phyloP scores from a whole-genome alignment of 2,797 vertebrate genomes.

The Gobio occitaniae region DNA sequence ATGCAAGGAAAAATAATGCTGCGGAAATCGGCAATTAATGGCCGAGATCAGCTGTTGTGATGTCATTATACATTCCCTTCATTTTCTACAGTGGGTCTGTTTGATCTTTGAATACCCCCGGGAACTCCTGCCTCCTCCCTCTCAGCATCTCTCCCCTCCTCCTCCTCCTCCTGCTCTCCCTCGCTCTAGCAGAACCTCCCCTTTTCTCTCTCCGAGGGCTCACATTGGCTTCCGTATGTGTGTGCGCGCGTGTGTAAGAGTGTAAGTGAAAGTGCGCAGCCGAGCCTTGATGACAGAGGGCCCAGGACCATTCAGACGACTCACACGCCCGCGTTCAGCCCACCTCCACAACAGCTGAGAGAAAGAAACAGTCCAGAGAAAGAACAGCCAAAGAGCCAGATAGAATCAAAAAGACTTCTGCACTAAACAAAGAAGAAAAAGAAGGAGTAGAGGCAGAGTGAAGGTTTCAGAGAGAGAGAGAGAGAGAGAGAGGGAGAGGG shows the following conservation, averaged over 20 bases:
- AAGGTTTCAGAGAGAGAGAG: slow-evolving; percentile 42
- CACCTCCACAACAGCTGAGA: slow-evolving; percentile 49
- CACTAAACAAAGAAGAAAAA: slow-evolving; percentile 54
- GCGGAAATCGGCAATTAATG: slow-evolving; percentile 56
- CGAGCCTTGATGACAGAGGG: slow-evolving; percentile 66
- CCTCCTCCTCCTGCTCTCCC: slow-evolving; percentile 62
- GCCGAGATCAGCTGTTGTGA: slow-evolving; percentile 79
- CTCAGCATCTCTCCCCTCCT: slow-evolving; percentile 70
- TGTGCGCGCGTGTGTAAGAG: slow-evolving; percentile 48
- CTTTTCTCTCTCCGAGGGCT: slow-evolving; percentile 61
- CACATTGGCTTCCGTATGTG: slow-evolving; percentile 67
- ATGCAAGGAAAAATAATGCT: not conserved
- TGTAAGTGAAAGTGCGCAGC: slow-evolving; percentile 62
- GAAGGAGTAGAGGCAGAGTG: slow-evolving; percentile 49
- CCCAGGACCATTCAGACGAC: slow-evolving; percentile 62
- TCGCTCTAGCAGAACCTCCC: slow-evolving; percentile 59
- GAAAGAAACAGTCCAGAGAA: slow-evolving; percentile 39
- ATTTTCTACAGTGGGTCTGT: slow-evolving; percentile 81
- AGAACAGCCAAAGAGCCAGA: slow-evolving; percentile 39
- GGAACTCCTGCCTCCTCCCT: slow-evolving; percentile 75
- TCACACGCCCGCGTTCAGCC: slow-evolving; percentile 47
- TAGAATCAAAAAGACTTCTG: slow-evolving; percentile 43
- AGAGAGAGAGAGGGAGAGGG: slow-evolving; percentile 51
- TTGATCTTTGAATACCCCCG: slow-evolving; percentile 87
- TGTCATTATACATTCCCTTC: slow-evolving; percentile 80